phyloP scores from a whole-genome alignment of 2,113 vertebrate species.

The Cyphomyrus discorhynchus region DNA sequence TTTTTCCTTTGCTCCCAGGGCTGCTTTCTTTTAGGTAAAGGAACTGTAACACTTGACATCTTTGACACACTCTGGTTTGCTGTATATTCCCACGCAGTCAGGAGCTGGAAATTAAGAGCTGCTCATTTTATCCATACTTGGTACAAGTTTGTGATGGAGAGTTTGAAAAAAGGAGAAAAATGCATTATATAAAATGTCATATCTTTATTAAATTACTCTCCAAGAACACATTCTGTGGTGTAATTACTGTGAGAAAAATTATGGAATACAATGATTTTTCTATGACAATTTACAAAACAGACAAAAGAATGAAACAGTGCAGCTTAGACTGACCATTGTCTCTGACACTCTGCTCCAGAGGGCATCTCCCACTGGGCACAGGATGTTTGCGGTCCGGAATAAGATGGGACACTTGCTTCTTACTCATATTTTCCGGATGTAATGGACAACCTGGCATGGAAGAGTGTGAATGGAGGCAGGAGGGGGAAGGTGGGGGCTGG shows the following conservation, averaged over 20 bases:
- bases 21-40: slow-evolving; percentile 70
- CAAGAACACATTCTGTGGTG: not conserved
- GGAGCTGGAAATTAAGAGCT: slow-evolving; percentile 45
- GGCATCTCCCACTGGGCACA: not conserved
- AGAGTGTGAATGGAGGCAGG: slow-evolving; percentile 42
- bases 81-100: slow-evolving; percentile 90
- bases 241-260: not conserved
- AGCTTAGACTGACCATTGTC: not conserved
- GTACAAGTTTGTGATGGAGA: not conserved
- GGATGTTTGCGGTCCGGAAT: not conserved
- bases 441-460: slow-evolving; percentile 67
- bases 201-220: not conserved
- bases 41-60: slow-evolving; percentile 97
- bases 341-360: not conserved
- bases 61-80: slow-evolving; percentile 67
- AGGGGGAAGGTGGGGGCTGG: slow-evolving; percentile 19
- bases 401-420: slow-evolving; percentile 50
- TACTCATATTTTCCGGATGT: slow-evolving; percentile 73
- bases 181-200: not conserved
- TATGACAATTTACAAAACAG: not conserved
- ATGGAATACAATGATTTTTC: not conserved
- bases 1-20: slow-evolving; percentile 57
- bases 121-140: slow-evolving; percentile 21
- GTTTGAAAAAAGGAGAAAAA: not conserved
- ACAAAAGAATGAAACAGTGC: not conserved